A percentile compares a stretch with the other conserved stretches of the same genome.
Evolutionary conservation across 2,888 invertebrate genomes (phyloP).

Genomic region (Arrhopalites spinosus): DNA sequence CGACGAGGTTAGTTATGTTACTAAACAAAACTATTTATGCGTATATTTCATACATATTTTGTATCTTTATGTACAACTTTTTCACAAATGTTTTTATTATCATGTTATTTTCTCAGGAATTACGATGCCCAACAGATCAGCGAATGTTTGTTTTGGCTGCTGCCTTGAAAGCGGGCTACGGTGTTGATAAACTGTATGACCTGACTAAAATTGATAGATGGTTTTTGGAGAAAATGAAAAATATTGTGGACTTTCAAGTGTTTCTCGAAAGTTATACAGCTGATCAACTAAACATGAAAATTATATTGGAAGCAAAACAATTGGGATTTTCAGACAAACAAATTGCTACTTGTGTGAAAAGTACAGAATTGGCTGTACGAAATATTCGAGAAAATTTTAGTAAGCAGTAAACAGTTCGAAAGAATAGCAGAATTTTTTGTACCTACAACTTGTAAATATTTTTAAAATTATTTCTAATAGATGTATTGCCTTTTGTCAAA

Average conservation of each 20-base stretch:
- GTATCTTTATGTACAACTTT: too few relatives aligned
- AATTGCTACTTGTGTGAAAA: slow-evolving; percentile 83
- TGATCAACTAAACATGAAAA: slow-evolving; percentile 66
- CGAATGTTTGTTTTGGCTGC: slow-evolving; percentile 96
- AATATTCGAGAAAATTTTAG: slow-evolving; percentile 72
- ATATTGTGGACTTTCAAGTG: slow-evolving; percentile 78
- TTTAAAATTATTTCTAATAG: slow-evolving; percentile 56
- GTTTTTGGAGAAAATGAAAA: slow-evolving; percentile 94
- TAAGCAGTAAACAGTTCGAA: slow-evolving; percentile 44
- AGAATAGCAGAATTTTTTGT: neutral
- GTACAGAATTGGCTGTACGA: slow-evolving; percentile 82
- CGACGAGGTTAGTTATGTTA: slow-evolving; percentile 65
- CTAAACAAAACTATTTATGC: too few relatives aligned
- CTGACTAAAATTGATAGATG: slow-evolving; percentile 95
- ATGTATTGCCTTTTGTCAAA: slow-evolving; percentile 85
- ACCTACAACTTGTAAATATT: too few relatives aligned
- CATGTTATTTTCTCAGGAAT: slow-evolving; percentile 63
- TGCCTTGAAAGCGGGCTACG: slow-evolving; percentile 80
- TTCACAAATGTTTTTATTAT: too few relatives aligned
- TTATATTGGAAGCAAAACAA: slow-evolving; percentile 82
- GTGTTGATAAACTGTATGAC: slow-evolving; percentile 82
- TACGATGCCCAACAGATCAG: slow-evolving; percentile 93
- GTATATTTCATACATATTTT: too few relatives aligned
- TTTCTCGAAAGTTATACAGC: slow-evolving; percentile 70
- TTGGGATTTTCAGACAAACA: slow-evolving; percentile 97